These are phyloP conservation scores for Thera obeliscata DNA, from an alignment of 2,888 invertebrate species.

Conservation along the genomic window DNA sequence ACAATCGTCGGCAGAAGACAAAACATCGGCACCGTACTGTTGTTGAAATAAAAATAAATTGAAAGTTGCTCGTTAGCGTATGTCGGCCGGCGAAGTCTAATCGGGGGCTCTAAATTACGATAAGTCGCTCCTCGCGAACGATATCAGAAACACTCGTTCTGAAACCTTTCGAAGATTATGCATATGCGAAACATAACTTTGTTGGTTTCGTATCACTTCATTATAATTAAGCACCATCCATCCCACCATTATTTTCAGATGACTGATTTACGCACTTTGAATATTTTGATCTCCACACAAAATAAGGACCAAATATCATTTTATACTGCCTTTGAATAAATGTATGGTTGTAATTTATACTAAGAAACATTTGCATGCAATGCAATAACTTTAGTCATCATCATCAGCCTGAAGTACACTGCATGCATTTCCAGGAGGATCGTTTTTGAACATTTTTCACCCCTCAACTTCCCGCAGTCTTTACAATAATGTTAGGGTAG, in stretches of 20 bases:
- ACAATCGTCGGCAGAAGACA: conserved; percentile 74
- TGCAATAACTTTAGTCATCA: not conserved
- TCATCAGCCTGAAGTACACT: not conserved
- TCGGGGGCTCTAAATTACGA: conserved; percentile 82
- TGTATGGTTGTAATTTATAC: not conserved
- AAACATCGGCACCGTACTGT: conserved; percentile 75
- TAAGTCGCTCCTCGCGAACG: conserved; percentile 74
- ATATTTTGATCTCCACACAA: conserved; percentile 9
- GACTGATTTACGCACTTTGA: conserved; percentile 15
- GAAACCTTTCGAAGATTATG: conserved; percentile 73
- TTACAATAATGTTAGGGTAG: too few relatives aligned
- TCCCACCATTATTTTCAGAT: conserved; percentile 25
- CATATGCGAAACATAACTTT: conserved; percentile 68
- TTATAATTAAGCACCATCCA: conserved; percentile 41
- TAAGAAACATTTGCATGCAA: not conserved
- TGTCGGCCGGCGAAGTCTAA: conserved; percentile 76
- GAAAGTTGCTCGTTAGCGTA: conserved; percentile 81
- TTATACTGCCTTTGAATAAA: conserved; percentile 2
- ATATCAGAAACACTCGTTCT: conserved; percentile 78
- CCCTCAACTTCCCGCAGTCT: too few relatives aligned
- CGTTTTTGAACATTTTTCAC: too few relatives aligned
- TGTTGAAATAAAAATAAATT: conserved; percentile 76
- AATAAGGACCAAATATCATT: not conserved
- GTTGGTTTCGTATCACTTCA: conserved; percentile 63
- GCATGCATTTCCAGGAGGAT: too few relatives aligned